phyloP scores from a whole-genome alignment of 2,113 vertebrate genomes.

The Elephas maximus region DNA sequence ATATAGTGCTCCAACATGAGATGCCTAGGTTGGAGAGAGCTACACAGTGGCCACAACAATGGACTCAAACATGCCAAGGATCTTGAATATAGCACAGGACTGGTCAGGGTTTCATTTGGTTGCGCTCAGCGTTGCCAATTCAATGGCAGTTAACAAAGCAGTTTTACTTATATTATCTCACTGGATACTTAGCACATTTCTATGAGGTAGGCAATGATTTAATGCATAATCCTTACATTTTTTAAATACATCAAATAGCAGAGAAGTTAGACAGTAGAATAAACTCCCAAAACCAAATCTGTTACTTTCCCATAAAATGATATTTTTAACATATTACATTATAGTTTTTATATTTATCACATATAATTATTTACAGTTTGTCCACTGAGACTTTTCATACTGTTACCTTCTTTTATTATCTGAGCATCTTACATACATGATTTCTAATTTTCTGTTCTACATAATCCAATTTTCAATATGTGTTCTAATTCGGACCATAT shows the following conservation, averaged over 20 bases:
- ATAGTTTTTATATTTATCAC: not conserved
- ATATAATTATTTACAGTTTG: not conserved
- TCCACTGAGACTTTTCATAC: not conserved
- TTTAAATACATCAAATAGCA: not conserved
- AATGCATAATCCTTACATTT: not conserved
- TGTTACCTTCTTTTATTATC: not conserved
- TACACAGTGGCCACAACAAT: too few relatives aligned
- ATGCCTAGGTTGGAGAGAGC: too few relatives aligned
- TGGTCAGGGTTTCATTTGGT: not conserved
- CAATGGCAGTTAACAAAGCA: too few relatives aligned
- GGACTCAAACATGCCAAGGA: too few relatives aligned
- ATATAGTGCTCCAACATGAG: too few relatives aligned
- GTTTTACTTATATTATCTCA: not conserved
- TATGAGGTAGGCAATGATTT: not conserved
- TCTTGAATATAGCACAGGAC: too few relatives aligned
- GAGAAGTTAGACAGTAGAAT: not conserved
- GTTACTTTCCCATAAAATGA: not conserved
- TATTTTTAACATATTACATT: not conserved
- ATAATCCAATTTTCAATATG: not conserved
- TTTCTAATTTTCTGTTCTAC: not conserved
- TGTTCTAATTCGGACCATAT: not conserved
- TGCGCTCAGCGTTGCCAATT: not conserved
- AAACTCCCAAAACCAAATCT: not conserved
- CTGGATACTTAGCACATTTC: not conserved
- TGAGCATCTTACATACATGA: not conserved